Evolutionary conservation across 2,113 vertebrate species (phyloP), one percentile per base, ranked within the genome.

Genomic region (Varanus salvator): DNA sequence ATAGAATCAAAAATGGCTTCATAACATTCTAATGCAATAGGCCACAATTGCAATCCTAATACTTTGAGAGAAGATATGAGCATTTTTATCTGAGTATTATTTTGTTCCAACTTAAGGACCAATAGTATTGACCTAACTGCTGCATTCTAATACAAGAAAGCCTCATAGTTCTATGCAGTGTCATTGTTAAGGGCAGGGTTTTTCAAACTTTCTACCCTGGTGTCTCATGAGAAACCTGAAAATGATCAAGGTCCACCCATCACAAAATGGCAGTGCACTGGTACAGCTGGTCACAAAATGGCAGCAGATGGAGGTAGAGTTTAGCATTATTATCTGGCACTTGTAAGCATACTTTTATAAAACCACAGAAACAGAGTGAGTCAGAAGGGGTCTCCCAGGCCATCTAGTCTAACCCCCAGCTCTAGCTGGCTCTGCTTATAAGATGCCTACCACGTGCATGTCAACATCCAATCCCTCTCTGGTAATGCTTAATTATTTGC

Each of bases 41-140:
- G 86, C 81, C 82, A 68, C 77, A 84, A 66, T 77, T 69, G 23
- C 69, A 74, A 71, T 68, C 38, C 77, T 84, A 90, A 44, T 75
- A 75, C 8, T 75, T 80, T 66, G 54, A 8, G 27, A 82, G 60
- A 66, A 34, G 25, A 54, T 31, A 80, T 69, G n/a, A 52, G 4
- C 86, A 21, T 66, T 80, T 84, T 86, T 60, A 54, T 83, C 85
- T 19, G 60, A 72, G 71, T 44, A 68, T 6, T 19, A 17, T 90
- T 81, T 68, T 57, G 12, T 82, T 92, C 85, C 57, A 87, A 60
- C 69, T 92, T 80, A 84, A 87, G 78, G 86, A 19, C 88, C 57
- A 80, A 38, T 9, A 85, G 15, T 72, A 89, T 54, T n/a, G 82
- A 89, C 25, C 23, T 50, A 5, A 0, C 6, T 6, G 17, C 60